Evolutionary conservation across 64 coral and sea anemone species (phyloP).

Genomic region (Orbicella faveolata): DNA sequence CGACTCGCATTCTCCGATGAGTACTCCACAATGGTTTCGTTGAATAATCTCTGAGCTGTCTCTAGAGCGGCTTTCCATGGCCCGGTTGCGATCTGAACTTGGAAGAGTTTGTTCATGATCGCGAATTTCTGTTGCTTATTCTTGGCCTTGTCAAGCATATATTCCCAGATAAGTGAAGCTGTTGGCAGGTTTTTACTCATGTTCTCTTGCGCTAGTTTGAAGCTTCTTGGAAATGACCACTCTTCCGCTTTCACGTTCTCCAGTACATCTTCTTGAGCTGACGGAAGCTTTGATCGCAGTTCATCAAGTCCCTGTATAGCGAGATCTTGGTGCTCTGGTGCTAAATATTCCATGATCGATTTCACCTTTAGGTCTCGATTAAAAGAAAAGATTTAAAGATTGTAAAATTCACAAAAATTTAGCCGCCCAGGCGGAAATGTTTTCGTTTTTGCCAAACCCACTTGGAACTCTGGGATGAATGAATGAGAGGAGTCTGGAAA

Average conservation of each 20-base stretch:
- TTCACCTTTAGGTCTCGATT: not conserved
- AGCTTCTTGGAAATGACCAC: not conserved
- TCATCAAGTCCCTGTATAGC: slow-evolving; percentile 31
- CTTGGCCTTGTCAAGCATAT: not conserved
- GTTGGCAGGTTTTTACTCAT: slow-evolving; percentile 27
- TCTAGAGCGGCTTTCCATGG: slow-evolving; percentile 15
- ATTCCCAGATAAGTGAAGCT: slow-evolving; percentile 49
- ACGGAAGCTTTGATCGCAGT: slow-evolving; percentile 22
- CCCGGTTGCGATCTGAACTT: slow-evolving; percentile 4
- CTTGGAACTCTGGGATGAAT: not conserved
- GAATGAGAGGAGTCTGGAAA: not conserved
- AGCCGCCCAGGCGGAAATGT: too few relatives aligned
- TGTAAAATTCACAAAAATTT: too few relatives aligned
- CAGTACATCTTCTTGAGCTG: slow-evolving; percentile 29
- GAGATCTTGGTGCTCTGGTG: slow-evolving; percentile 20
- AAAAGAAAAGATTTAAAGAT: too few relatives aligned
- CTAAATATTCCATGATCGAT: slow-evolving; percentile 45
- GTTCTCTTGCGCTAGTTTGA: slow-evolving; percentile 14
- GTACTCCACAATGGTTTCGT: not conserved
- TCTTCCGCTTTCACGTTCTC: not conserved
- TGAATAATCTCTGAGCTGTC: slow-evolving; percentile 2
- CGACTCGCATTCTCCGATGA: not conserved
- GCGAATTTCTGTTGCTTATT: slow-evolving; percentile 1
- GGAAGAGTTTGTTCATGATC: slow-evolving; percentile 15
- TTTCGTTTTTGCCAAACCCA: not conserved